These are phyloP conservation scores for Holacanthella duospinosa DNA, from an alignment of 2,888 invertebrate species.

Conservation along the genomic window DNA sequence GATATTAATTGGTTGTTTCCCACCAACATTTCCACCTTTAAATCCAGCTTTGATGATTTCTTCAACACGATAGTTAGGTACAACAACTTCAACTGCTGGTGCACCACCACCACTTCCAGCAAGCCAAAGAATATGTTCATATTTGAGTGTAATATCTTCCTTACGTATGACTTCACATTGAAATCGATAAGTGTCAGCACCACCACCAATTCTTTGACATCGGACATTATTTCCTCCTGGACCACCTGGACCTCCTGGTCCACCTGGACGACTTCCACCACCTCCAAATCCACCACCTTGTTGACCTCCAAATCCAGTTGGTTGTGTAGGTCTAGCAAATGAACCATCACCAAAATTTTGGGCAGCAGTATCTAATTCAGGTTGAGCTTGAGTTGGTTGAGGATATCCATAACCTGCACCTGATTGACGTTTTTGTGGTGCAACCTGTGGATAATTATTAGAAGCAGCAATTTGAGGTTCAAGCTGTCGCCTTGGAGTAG, in stretches of 20 bases:
- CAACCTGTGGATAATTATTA: not conserved
- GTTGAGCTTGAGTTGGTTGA: not conserved
- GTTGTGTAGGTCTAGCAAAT: not conserved
- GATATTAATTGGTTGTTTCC: conserved; percentile 26
- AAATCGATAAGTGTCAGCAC: conserved; percentile 21
- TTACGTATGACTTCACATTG: conserved; percentile 25
- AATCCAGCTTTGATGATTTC: conserved; percentile 35
- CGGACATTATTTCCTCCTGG: conserved; percentile 21
- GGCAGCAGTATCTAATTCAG: not conserved
- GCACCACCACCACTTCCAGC: conserved; percentile 19
- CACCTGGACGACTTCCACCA: conserved; percentile 19
- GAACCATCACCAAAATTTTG: not conserved
- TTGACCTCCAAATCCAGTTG: not conserved
- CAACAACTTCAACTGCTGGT: conserved; percentile 28
- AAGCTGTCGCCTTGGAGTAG: not conserved
- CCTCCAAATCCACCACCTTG: conserved; percentile 3
- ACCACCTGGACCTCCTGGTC: too few relatives aligned
- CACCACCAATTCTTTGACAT: conserved; percentile 22
- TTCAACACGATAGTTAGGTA: conserved; percentile 32
- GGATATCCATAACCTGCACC: not conserved
- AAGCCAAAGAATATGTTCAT: conserved; percentile 31
- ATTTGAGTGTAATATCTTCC: conserved; percentile 25
- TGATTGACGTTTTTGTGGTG: not conserved
- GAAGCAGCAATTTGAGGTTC: not conserved
- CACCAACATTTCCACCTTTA: conserved; percentile 15